These are phyloP conservation scores for Cydia splendana DNA, from an alignment of 1,140 invertebrate genomes.

Conservation along the genomic window DNA sequence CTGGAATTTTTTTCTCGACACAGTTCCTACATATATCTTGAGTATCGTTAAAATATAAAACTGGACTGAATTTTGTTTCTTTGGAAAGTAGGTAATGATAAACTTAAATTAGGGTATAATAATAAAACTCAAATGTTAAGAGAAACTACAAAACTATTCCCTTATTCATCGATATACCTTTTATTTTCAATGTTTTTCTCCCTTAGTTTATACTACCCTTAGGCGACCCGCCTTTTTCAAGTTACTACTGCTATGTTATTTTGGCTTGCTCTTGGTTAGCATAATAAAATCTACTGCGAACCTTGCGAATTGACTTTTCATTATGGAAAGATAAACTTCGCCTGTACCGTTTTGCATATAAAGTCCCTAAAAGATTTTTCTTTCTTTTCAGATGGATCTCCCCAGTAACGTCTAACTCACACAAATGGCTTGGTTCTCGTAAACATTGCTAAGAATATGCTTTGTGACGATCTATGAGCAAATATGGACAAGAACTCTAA, in stretches of 20 bases:
- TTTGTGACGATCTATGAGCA: slow-evolving; percentile 41
- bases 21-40: no score
- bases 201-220: slow-evolving; percentile 42
- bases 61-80: no score
- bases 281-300: slow-evolving; percentile 38
- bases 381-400: slow-evolving; percentile 33
- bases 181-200: slow-evolving; percentile 33
- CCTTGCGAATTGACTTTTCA: slow-evolving; percentile 31
- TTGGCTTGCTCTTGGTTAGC: slow-evolving; percentile 40
- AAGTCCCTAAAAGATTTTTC: slow-evolving; percentile 29
- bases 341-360: slow-evolving; percentile 21
- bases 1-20: background rate
- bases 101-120: background rate
- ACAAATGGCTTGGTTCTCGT: background rate
- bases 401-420: background rate
- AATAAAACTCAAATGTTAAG: background rate
- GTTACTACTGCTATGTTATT: slow-evolving; percentile 49
- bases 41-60: background rate
- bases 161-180: background rate
- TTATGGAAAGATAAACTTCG: slow-evolving; percentile 32
- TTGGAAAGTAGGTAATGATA: background rate
- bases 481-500: slow-evolving; percentile 73
- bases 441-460: slow-evolving; percentile 18
- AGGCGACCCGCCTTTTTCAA: slow-evolving; percentile 56
- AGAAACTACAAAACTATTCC: background rate